A percentile compares a stretch with the other conserved stretches of the same genome.
Conservation (phyloP, 2,113 vertebrate genomes). For the Salminus brasiliensis region DNA sequence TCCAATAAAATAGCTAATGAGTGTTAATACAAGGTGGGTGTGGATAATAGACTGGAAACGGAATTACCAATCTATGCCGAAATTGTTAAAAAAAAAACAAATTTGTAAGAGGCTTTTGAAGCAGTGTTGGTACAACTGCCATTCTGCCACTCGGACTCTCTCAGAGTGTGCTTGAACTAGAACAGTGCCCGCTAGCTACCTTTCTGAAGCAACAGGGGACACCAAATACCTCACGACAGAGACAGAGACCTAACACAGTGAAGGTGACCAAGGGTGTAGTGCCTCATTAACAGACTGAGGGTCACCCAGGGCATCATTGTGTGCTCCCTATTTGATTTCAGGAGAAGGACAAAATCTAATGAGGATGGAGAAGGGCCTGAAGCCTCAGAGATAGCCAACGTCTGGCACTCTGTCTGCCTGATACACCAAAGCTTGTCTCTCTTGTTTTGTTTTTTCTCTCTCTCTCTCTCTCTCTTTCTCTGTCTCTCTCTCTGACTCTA, state of each 20-base stretch:
- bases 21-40: no score
- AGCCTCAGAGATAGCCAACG: conserved; percentile 19
- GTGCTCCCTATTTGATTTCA: conserved; percentile 56
- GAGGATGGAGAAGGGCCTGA: conserved; percentile 51
- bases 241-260: not conserved
- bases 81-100: not conserved
- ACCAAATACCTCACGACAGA: not conserved
- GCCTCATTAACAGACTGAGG: conserved; percentile 54
- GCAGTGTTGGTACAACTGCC: not conserved
- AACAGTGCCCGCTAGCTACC: not conserved
- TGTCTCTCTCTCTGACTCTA: not conserved
- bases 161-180: not conserved
- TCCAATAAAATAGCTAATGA: no score
- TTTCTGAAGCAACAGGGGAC: conserved; percentile 13
- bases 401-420: conserved; percentile 54
- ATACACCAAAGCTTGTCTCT: conserved; percentile 40
- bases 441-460: no score
- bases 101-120: not conserved
- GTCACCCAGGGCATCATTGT: conserved; percentile 54
- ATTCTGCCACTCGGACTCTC: not conserved
- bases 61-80: not conserved
- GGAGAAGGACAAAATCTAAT: conserved; percentile 65
- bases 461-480: no score
- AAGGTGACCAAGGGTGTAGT: conserved; percentile 10
- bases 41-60: no score